Conservation (phyloP, 2,113 vertebrate genomes). For the Pteronura brasiliensis region DNA sequence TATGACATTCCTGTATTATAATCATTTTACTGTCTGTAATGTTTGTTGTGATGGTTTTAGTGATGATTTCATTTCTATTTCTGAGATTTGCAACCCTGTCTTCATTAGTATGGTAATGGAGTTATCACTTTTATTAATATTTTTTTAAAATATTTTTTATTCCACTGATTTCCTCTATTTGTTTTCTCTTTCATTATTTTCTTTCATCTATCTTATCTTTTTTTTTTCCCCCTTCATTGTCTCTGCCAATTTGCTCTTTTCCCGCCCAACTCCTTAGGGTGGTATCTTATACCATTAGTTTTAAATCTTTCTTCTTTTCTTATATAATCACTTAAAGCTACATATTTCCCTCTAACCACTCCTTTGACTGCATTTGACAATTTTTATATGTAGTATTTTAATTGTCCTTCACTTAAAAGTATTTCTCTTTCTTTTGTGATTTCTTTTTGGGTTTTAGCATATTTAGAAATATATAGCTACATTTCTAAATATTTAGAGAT, state of each 20-base stretch:
- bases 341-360: not conserved
- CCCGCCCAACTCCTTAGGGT: not conserved
- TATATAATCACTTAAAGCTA: not conserved
- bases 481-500: not conserved
- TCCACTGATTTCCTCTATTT: not conserved
- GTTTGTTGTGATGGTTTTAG: not conserved
- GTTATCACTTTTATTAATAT: not conserved
- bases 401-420: not conserved
- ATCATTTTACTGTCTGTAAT: not conserved
- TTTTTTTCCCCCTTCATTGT: not conserved
- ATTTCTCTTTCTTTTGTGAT: not conserved
- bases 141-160: not conserved
- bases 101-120: not conserved
- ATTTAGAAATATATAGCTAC: not conserved
- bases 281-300: not conserved
- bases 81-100: not conserved
- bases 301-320: not conserved
- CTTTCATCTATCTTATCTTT: not conserved
- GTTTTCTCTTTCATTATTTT: not conserved
- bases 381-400: not conserved
- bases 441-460: not conserved
- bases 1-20: not conserved
- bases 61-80: not conserved
- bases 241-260: not conserved
- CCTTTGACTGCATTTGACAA: not conserved